phyloP scores from a whole-genome alignment of 2,888 invertebrate species.

The Thecophora atra region DNA sequence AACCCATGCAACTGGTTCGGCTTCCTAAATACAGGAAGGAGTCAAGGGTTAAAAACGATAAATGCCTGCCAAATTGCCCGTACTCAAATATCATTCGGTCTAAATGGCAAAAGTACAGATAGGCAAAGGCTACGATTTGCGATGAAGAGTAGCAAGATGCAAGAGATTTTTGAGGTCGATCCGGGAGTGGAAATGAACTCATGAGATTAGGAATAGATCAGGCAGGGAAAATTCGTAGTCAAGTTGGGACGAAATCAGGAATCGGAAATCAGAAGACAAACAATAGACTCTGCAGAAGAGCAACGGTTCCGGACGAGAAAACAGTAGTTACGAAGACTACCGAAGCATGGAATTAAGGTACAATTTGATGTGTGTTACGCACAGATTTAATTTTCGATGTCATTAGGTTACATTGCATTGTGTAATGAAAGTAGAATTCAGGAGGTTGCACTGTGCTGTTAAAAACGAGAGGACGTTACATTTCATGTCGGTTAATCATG shows the following conservation, averaged over 20 bases:
- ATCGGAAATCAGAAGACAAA: not conserved
- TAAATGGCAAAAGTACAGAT: not conserved
- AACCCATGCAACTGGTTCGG: not conserved
- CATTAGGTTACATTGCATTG: not conserved
- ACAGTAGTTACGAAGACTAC: not conserved
- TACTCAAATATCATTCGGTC: conserved; percentile 21
- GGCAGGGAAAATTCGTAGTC: too few species aligned
- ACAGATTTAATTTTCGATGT: not conserved
- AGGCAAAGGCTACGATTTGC: not conserved
- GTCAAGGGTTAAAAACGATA: conserved; percentile 28
- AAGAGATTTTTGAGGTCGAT: too few species aligned
- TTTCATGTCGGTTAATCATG: too few species aligned
- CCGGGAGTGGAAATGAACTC: not conserved
- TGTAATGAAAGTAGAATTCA: too few species aligned
- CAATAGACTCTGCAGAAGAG: not conserved
- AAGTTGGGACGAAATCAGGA: not conserved
- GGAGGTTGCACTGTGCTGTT: too few species aligned
- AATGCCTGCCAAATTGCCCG: conserved; percentile 23
- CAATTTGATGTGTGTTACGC: not conserved
- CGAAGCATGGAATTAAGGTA: not conserved
- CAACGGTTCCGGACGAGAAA: not conserved
- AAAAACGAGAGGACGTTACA: too few species aligned
- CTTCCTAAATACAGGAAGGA: not conserved
- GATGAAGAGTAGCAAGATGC: not conserved
- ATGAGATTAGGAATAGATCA: not conserved